Evolutionary conservation across 2,113 vertebrate genomes (phyloP).

Genomic region (Zosterops borbonicus): DNA sequence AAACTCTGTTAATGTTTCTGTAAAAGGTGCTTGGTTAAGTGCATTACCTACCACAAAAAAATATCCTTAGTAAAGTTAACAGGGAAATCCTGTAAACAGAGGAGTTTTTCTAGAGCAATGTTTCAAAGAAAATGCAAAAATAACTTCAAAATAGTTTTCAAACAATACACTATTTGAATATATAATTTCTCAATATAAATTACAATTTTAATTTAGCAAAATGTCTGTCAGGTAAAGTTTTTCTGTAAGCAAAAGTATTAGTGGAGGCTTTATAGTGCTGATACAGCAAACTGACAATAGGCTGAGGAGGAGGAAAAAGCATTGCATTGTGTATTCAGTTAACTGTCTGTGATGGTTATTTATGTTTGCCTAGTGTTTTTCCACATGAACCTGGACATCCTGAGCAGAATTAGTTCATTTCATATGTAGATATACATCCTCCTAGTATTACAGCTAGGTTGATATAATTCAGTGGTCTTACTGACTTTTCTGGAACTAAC

Average conservation of each 20-base stretch:
- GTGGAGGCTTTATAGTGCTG: neutral
- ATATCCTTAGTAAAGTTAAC: neutral
- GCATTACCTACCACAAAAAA: neutral
- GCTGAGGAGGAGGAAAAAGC: neutral
- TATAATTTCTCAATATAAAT: neutral
- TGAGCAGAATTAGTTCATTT: neutral
- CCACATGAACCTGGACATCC: neutral
- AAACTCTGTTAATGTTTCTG: neutral
- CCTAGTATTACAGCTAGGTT: neutral
- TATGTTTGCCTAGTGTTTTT: neutral
- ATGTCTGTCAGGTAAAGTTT: neutral
- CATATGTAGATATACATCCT: neutral
- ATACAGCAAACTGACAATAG: neutral
- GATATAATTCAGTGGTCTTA: neutral
- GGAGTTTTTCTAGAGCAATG: neutral
- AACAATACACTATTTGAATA: neutral
- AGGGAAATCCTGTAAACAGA: neutral
- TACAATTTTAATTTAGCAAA: neutral
- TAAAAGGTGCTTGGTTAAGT: neutral
- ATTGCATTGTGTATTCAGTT: neutral
- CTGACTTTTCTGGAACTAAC: neutral
- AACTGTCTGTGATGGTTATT: neutral
- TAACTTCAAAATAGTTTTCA: neutral
- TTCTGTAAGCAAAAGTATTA: neutral
- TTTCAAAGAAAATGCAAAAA: neutral